Evolutionary conservation across 1,140 invertebrate species (phyloP), one percentile per base, ranked within the genome.

Genomic region (Bombyx mori): DNA sequence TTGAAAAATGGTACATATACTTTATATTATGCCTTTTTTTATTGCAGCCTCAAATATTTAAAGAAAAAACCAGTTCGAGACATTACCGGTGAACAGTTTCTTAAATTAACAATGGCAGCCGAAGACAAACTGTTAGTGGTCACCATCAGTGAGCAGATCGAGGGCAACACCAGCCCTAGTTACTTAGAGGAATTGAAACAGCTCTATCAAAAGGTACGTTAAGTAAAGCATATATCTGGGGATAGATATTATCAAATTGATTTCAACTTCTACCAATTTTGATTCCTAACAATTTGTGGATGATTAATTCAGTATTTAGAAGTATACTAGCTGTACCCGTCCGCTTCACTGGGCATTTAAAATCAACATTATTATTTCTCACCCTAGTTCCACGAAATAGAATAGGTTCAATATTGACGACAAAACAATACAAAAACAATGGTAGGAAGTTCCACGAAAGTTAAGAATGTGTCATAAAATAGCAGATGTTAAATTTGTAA

Each of bases 61-160:
- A 96, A 95, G 73, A 94, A 97, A 72, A 99, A 99, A 80, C 98
- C 98, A 0, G 95, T 99, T 0, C 89, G 93, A 8, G 96, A 98
- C 79, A 88, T 99, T 7, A 91, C 92, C 6, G 94, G 93, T 1
- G 98, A 99, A 68, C 95, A 98, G 75, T 99, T 94, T 84, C 88
- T 99, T 2, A 94, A 95, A 72, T 77, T 98, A 22, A 73, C 89
- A 0, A 93, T 96, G 68, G 97, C 96, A 1, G 94, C 96, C 66
- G 93, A 97, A 61, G 97, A 98, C 77, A 95, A 96, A 61, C 80
- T 98, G 18, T 73, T 99, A 8, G 93, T 88, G 51, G 89, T 96
- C 9, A 90, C 82, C 2, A 90, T 97, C 12, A 92, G 92, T 60
- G 93, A 96, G 54, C 89, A 91, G 48, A 93, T 96, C 47, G 93